phyloP scores from a whole-genome alignment of 2,113 vertebrate genomes.

The Nycticorax nycticorax region DNA sequence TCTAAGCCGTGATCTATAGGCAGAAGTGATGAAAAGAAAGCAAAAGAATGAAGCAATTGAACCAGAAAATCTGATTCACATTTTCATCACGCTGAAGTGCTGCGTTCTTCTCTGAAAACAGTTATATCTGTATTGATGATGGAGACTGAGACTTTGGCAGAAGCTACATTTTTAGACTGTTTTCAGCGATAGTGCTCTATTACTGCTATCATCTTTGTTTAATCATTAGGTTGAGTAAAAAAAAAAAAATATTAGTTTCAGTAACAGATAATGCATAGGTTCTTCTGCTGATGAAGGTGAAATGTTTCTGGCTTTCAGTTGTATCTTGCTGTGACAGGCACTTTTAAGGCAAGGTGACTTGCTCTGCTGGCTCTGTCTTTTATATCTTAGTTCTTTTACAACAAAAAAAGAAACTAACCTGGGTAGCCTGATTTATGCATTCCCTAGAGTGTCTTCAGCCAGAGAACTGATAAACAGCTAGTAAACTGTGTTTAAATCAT shows the following conservation, averaged over 20 bases:
- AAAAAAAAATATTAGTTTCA: neutral
- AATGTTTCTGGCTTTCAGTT: neutral
- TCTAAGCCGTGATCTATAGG: neutral
- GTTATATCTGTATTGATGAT: neutral
- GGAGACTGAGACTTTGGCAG: neutral
- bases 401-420: neutral
- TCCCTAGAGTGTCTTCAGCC: neutral
- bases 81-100: neutral
- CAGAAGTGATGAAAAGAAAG: neutral
- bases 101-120: neutral
- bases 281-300: neutral
- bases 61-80: neutral
- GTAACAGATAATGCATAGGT: neutral
- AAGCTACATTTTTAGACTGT: neutral
- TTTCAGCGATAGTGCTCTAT: neutral
- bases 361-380: neutral
- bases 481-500: neutral
- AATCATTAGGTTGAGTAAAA: constrained; percentile 1
- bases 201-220: constrained; percentile 11
- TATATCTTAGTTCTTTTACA: neutral
- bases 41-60: neutral
- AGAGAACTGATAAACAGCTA: neutral
- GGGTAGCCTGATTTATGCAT: neutral
- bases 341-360: constrained; percentile 19
- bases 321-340: neutral